phyloP scores from a whole-genome alignment of 2,888 invertebrate genomes.

The Hypselothyrea guttata region DNA sequence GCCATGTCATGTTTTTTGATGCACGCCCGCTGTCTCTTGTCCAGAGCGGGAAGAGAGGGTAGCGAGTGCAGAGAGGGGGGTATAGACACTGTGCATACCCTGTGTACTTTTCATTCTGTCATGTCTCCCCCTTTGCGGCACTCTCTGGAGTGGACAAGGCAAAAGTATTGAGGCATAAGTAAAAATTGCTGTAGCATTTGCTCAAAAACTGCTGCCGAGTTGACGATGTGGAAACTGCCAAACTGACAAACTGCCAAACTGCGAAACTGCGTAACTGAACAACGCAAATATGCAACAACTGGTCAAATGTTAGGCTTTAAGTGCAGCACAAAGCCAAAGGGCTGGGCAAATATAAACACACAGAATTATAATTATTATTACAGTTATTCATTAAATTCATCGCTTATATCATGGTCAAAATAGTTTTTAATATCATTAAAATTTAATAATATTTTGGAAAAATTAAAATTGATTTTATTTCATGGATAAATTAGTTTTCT shows the following conservation, averaged over 20 bases:
- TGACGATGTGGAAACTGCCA: constrained; percentile 45
- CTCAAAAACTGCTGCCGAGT: constrained; percentile 51
- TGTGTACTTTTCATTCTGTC: constrained; percentile 65
- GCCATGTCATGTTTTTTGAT: constrained; percentile 73
- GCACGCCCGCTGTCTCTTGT: constrained; percentile 37
- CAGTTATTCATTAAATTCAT: too few species aligned
- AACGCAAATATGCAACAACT: not conserved
- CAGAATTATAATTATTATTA: too few species aligned
- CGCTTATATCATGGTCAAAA: too few species aligned
- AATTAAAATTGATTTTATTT: too few species aligned
- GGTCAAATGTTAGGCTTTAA: too few species aligned
- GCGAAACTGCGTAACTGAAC: constrained; percentile 18
- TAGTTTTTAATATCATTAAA: too few species aligned
- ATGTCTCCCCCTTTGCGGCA: constrained; percentile 38
- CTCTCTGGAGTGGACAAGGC: constrained; percentile 45
- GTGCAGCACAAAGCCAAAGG: too few species aligned
- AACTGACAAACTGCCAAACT: constrained; percentile 40
- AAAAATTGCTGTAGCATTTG: constrained; percentile 71
- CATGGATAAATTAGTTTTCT: too few species aligned
- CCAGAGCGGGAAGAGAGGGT: constrained; percentile 8
- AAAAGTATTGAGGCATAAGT: constrained; percentile 73
- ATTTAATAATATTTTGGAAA: too few species aligned
- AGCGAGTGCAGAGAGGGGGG: too few species aligned
- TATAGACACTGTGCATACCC: constrained; percentile 35
- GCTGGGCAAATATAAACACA: too few species aligned